Percentiles rank a stretch among this genome's conserved stretches.
Conservation (phyloP, 1,140 invertebrate species). For the Drosophila chauvacae region DNA sequence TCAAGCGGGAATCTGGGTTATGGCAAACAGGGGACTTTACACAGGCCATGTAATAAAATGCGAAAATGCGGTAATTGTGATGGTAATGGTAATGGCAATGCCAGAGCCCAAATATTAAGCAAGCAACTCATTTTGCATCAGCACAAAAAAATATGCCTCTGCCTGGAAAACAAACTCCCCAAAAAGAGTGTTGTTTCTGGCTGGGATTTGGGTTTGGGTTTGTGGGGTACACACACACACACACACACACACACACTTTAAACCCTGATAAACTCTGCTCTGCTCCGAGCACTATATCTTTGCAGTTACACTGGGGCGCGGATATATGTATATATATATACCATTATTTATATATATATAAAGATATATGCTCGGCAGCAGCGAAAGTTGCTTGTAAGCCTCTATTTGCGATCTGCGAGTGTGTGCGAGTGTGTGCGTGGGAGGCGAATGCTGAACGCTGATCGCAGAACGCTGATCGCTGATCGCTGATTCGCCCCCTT, state of each 20-base stretch:
- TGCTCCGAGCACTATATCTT: slow-evolving; percentile 5
- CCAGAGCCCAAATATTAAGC: slow-evolving; percentile 41
- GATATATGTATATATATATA: slow-evolving; percentile 13
- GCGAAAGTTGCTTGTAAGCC: slow-evolving; percentile 18
- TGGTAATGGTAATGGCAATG: background rate
- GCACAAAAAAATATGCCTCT: slow-evolving; percentile 30
- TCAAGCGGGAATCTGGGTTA: slow-evolving; percentile 41
- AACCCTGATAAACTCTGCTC: slow-evolving; percentile 16
- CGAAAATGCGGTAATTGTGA: slow-evolving; percentile 35
- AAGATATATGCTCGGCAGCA: slow-evolving; percentile 24
- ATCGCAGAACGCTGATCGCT: slow-evolving; percentile 1
- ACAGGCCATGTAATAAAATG: slow-evolving; percentile 46
- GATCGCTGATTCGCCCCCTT: slow-evolving; percentile 13
- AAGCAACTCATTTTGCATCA: slow-evolving; percentile 31
- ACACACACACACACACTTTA: slow-evolving; percentile 22
- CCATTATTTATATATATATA: slow-evolving; percentile 3
- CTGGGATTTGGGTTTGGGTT: slow-evolving; percentile 24
- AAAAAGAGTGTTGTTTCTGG: slow-evolving; percentile 26
- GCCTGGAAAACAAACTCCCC: slow-evolving; percentile 43
- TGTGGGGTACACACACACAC: slow-evolving; percentile 47
- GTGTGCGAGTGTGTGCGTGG: slow-evolving; percentile 4
- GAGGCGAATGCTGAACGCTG: background rate
- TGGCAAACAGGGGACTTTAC: slow-evolving; percentile 42
- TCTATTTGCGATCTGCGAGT: slow-evolving; percentile 4
- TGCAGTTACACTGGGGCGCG: slow-evolving; percentile 14